Conservation (phyloP, 2,797 vertebrate species). For the Nyctibius grandis region DNA sequence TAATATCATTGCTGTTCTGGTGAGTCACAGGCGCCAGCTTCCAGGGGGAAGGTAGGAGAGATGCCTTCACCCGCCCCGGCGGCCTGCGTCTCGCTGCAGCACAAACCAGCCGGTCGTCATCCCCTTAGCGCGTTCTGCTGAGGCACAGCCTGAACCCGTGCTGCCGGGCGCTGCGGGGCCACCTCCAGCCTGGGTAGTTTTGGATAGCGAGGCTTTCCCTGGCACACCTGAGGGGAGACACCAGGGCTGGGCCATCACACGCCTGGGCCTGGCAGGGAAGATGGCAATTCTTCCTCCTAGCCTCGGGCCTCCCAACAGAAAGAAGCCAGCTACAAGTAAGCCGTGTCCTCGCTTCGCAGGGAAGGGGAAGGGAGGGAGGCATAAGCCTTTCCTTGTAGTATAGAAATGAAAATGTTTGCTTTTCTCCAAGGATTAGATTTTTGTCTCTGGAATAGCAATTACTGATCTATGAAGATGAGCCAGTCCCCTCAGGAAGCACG, state of each 20-base stretch:
- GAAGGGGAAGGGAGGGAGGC: no score
- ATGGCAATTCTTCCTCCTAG: accelerated
- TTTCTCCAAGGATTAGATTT: neutral
- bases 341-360: accelerated
- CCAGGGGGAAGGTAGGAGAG: neutral
- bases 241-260: accelerated
- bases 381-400: neutral
- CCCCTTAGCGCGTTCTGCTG: accelerated
- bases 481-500: neutral
- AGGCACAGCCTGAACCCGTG: accelerated
- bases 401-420: neutral
- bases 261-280: accelerated
- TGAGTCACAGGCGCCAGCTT: neutral
- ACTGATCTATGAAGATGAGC: no score
- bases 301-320: accelerated
- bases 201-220: neutral
- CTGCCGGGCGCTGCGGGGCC: accelerated
- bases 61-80: neutral
- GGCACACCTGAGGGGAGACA: accelerated
- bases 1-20: neutral
- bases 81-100: accelerated
- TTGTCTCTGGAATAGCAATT: neutral
- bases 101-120: accelerated
- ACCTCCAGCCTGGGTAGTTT: accelerated
- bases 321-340: accelerated